Conservation (phyloP, 2,797 vertebrate genomes). For the Enteromius afrohamiltoni region DNA sequence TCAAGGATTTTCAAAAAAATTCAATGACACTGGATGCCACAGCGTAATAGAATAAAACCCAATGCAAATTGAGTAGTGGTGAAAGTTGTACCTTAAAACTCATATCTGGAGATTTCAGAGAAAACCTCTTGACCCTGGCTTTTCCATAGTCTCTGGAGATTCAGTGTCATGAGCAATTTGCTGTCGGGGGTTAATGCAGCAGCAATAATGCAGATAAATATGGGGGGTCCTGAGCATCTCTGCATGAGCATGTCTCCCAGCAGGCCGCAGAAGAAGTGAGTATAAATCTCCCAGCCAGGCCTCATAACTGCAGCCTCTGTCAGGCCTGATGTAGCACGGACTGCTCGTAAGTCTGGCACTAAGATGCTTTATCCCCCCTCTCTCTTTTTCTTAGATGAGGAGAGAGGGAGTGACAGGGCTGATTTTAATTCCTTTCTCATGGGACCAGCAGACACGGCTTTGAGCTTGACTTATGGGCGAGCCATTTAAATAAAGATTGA, state of each 20-base stretch:
- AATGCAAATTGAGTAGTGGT: background rate
- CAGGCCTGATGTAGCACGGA: constrained; percentile 48
- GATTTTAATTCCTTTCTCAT: constrained; percentile 57
- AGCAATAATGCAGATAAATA: constrained; percentile 38
- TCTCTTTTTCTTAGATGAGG: constrained; percentile 50
- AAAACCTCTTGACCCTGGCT: background rate
- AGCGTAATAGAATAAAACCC: background rate
- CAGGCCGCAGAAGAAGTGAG: constrained; percentile 29
- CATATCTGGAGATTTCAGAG: background rate
- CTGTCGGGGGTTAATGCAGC: background rate
- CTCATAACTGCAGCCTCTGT: constrained; percentile 54
- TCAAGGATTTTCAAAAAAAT: background rate
- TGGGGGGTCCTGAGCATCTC: constrained; percentile 8
- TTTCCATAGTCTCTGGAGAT: background rate
- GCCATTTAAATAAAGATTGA: constrained; percentile 62
- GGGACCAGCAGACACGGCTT: constrained; percentile 45
- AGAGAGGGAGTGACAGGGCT: constrained; percentile 51
- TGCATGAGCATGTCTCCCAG: constrained; percentile 29
- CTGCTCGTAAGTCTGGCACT: constrained; percentile 55
- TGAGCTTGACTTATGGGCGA: constrained; percentile 56
- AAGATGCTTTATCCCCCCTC: constrained; percentile 43
- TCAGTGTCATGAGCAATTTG: constrained; percentile 18
- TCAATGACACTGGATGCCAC: background rate
- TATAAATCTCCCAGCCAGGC: constrained; percentile 52
- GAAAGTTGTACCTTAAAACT: background rate